phyloP scores from a whole-genome alignment of 1,140 invertebrate genomes.

The Ridgeia piscesae region DNA sequence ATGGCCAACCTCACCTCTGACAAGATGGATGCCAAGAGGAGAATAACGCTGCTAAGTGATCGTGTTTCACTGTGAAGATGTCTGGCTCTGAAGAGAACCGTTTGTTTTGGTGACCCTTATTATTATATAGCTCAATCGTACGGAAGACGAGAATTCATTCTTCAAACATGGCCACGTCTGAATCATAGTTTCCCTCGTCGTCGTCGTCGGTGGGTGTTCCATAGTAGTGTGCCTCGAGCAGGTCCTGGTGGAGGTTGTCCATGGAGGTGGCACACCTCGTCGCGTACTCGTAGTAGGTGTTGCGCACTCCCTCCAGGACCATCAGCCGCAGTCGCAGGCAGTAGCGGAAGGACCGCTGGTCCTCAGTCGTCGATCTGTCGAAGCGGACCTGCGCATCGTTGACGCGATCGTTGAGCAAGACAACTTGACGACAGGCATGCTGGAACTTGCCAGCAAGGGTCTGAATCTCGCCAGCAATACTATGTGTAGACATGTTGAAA shows the following conservation, averaged over 20 bases:
- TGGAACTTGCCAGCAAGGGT: background rate
- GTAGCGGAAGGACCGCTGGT: background rate
- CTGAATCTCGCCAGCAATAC: background rate
- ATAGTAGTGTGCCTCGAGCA: background rate
- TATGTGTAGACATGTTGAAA: background rate
- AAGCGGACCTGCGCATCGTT: background rate
- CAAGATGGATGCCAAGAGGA: too few species aligned
- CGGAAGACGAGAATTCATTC: background rate
- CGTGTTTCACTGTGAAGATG: background rate
- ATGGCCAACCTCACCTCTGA: too few species aligned
- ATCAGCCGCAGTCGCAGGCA: background rate
- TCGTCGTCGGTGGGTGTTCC: background rate
- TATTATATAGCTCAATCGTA: background rate
- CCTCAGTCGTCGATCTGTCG: background rate
- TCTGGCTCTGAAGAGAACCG: background rate
- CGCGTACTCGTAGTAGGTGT: conserved; percentile 8
- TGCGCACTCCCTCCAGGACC: background rate
- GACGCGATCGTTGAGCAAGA: background rate
- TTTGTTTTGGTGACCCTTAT: background rate
- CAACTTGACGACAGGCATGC: background rate
- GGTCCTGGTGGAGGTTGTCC: background rate
- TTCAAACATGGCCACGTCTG: background rate
- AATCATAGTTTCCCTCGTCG: background rate
- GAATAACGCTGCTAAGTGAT: background rate
- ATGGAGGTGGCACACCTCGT: background rate